phyloP scores from a whole-genome alignment of 2,113 vertebrate species.

The Smithornis capensis region DNA sequence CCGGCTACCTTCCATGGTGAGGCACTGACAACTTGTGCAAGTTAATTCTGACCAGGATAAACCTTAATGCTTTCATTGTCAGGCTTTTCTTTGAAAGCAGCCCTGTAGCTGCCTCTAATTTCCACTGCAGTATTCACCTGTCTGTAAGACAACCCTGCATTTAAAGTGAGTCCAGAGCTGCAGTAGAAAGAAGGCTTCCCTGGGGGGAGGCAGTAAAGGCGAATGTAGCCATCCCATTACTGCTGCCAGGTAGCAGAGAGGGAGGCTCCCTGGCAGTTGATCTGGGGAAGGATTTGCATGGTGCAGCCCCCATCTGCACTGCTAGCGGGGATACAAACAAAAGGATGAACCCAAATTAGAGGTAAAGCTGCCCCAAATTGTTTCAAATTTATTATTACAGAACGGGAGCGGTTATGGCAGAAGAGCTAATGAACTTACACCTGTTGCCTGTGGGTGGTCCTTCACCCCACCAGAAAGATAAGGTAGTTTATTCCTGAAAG shows the following conservation, averaged over 20 bases:
- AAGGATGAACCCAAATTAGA: background rate
- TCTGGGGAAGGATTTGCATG: background rate
- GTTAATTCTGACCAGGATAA: background rate
- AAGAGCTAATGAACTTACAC: background rate
- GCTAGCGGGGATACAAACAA: background rate
- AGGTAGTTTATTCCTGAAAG: background rate
- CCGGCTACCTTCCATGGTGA: background rate
- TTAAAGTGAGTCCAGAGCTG: background rate
- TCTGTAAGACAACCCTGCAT: background rate
- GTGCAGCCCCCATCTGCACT: background rate
- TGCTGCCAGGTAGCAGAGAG: fast-evolving
- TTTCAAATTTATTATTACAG: background rate
- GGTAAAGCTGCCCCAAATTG: background rate
- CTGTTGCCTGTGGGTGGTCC: background rate
- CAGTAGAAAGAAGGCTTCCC: background rate
- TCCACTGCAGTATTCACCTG: conserved; percentile 5
- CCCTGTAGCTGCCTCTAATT: conserved; percentile 56
- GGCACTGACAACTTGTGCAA: conserved; percentile 10
- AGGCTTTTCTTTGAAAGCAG: conserved; percentile 58
- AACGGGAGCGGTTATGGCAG: background rate
- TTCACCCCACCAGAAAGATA: background rate
- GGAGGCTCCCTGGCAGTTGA: background rate
- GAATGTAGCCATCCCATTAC: background rate
- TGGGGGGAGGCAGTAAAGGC: background rate
- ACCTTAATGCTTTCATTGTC: background rate